Evolutionary conservation across 1,140 invertebrate species (phyloP).

Genomic region (Drosophila ohnishii): DNA sequence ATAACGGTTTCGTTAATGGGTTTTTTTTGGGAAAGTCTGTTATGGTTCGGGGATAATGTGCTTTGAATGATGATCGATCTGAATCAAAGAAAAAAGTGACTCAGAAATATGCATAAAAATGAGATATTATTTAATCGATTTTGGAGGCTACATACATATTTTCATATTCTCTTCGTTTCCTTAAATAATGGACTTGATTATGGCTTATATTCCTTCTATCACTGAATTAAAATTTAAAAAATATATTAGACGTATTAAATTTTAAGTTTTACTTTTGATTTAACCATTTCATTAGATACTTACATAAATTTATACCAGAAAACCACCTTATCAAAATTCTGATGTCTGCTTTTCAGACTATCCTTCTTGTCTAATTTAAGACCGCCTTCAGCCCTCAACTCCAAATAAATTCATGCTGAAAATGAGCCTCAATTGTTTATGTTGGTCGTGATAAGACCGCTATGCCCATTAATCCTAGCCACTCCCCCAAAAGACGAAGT

Average conservation of each 20-base stretch:
- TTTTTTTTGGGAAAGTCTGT: constrained; percentile 2
- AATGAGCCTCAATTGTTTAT: constrained; percentile 8
- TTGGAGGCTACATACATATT: no score
- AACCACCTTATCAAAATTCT: neutral
- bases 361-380: neutral
- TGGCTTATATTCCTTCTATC: no score
- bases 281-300: no score
- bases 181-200: no score
- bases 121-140: neutral
- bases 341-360: neutral
- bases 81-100: neutral
- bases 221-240: no score
- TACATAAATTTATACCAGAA: no score
- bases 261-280: neutral
- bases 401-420: constrained; percentile 2
- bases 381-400: neutral
- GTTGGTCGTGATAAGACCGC: constrained; percentile 12
- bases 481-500: constrained; percentile 8
- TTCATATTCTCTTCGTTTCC: no score
- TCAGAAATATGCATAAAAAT: neutral
- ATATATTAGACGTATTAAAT: neutral
- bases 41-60: neutral
- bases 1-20: constrained; percentile 22
- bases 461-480: constrained; percentile 9
- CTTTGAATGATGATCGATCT: constrained; percentile 1